Conservation (phyloP, 2,113 vertebrate species). For the Platysternon megacephalum region DNA sequence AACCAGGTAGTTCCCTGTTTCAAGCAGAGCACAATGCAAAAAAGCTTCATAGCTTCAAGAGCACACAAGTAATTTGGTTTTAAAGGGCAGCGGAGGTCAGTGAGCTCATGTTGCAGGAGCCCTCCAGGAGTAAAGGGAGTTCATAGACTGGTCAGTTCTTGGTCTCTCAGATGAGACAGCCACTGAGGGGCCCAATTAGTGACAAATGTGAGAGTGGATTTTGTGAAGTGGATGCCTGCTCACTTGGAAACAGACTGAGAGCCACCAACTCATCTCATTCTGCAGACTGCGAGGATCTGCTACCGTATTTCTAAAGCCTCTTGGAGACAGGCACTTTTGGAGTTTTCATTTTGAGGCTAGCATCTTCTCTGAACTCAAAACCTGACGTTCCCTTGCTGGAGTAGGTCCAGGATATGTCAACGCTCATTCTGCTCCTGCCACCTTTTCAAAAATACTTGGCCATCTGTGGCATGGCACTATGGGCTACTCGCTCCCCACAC, state of each 20-base stretch:
- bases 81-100: neutral
- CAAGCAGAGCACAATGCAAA: neutral
- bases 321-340: neutral
- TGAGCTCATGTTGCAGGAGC: neutral
- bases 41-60: neutral
- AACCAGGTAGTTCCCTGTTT: neutral
- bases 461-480: neutral
- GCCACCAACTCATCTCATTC: neutral
- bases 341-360: neutral
- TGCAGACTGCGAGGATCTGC: neutral
- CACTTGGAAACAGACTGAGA: neutral
- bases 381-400: neutral
- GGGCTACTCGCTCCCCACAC: neutral
- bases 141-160: neutral
- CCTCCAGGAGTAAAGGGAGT: neutral
- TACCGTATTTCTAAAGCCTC: neutral
- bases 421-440: neutral
- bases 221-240: neutral
- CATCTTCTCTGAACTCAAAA: neutral
- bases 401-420: neutral
- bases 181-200: rapidly evolving
- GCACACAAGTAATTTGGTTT: neutral
- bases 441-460: neutral
- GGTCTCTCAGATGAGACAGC: neutral
- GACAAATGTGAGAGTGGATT: neutral